Conservation (phyloP, 2,888 invertebrate genomes). For the Drosophila testacea region DNA sequence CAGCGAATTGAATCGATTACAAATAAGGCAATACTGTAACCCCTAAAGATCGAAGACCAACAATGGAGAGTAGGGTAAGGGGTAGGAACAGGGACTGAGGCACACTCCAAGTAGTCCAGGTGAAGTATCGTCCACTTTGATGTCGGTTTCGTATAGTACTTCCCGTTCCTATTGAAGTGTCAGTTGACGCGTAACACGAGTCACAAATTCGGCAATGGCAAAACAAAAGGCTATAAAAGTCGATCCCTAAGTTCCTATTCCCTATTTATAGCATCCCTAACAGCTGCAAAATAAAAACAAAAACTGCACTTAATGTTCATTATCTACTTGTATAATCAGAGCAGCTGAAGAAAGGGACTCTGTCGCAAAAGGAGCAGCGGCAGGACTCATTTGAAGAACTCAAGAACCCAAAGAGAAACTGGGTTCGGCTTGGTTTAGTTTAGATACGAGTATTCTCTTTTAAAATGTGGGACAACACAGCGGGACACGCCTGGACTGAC, state of each 20-base stretch:
- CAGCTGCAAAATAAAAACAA: slow-evolving; percentile 39
- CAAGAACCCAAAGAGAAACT: slow-evolving; percentile 5
- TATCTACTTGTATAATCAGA: slow-evolving; percentile 20
- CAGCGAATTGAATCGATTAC: slow-evolving; percentile 64
- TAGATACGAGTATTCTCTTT: slow-evolving; percentile 6
- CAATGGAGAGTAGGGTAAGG: neutral
- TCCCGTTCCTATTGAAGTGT: slow-evolving; percentile 37
- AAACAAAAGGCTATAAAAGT: slow-evolving; percentile 29
- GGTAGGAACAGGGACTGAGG: slow-evolving; percentile 10
- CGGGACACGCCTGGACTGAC: slow-evolving; percentile 27
- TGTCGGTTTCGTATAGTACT: neutral
- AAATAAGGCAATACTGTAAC: slow-evolving; percentile 61
- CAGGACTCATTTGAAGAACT: slow-evolving; percentile 18
- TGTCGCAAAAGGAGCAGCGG: slow-evolving; percentile 16
- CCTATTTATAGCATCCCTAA: neutral
- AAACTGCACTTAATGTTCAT: slow-evolving; percentile 21
- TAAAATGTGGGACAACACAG: slow-evolving; percentile 34
- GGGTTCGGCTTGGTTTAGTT: slow-evolving; percentile 18
- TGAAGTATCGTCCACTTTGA: slow-evolving; percentile 45
- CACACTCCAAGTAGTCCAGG: slow-evolving; percentile 18
- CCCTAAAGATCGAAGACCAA: slow-evolving; percentile 23
- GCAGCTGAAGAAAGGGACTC: slow-evolving; percentile 2
- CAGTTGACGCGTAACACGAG: slow-evolving; percentile 77
- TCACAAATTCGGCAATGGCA: slow-evolving; percentile 51
- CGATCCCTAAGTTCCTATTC: slow-evolving; percentile 25